Evolutionary conservation across 2,888 invertebrate genomes (phyloP).

Genomic region (Pilophorus perplexus): DNA sequence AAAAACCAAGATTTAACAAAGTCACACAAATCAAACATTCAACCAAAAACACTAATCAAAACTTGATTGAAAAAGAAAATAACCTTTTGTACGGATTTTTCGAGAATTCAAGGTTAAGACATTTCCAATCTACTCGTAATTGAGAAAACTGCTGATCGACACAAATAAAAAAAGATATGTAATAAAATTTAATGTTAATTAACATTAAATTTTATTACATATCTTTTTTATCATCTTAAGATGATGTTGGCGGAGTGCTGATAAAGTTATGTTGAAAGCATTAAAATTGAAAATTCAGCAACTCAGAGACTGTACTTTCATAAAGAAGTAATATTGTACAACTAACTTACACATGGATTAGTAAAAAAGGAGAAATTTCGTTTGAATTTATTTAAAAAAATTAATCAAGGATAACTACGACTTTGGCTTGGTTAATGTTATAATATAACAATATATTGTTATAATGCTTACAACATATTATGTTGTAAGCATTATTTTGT

Average conservation of each 20-base stretch:
- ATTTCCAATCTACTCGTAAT: conserved; percentile 15
- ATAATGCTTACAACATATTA: no score
- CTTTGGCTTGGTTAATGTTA: no score
- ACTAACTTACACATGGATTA: background rate
- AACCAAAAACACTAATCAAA: conserved; percentile 6
- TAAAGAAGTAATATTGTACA: conserved; percentile 10
- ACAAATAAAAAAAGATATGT: conserved; percentile 7
- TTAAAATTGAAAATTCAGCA: conserved; percentile 12
- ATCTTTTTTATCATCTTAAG: conserved; percentile 7
- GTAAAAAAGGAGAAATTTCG: conserved; percentile 2
- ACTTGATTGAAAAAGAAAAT: conserved; percentile 8
- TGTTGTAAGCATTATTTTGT: no score
- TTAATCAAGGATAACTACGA: no score
- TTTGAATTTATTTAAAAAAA: conserved; percentile 10
- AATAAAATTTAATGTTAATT: conserved; percentile 4
- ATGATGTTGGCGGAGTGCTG: conserved; percentile 6
- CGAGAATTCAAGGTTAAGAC: conserved; percentile 1
- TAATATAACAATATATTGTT: no score
- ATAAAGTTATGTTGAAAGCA: conserved; percentile 11
- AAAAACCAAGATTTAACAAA: background rate
- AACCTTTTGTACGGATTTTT: conserved; percentile 16
- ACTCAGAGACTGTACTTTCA: conserved; percentile 11
- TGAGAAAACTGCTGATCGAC: conserved; percentile 12
- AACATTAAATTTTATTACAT: conserved; percentile 1
- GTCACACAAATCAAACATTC: no score